Percentiles rank a stretch among this genome's conserved stretches.
phyloP scores from a whole-genome alignment of 2,113 vertebrate genomes.

The Nycticebus coucang region DNA sequence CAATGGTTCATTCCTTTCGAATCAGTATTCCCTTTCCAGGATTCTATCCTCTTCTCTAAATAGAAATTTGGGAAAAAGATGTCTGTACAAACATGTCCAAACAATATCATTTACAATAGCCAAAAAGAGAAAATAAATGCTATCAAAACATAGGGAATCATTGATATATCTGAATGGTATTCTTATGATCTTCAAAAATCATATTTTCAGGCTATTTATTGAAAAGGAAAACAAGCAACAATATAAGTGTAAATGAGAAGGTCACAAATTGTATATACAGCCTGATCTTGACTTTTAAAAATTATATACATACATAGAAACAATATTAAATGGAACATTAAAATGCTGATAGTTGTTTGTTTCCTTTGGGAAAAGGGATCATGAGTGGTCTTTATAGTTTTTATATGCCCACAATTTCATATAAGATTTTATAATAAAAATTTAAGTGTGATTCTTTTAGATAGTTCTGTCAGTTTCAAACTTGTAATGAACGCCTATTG shows the following conservation, averaged over 20 bases:
- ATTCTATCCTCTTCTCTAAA: constrained; percentile 23
- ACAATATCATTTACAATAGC: constrained; percentile 9
- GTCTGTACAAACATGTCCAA: constrained; percentile 30
- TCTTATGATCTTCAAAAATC: constrained; percentile 37
- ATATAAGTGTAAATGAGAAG: not conserved
- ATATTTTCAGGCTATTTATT: constrained; percentile 25
- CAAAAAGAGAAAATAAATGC: constrained; percentile 17
- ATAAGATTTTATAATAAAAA: constrained; percentile 48
- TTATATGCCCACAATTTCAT: constrained; percentile 18
- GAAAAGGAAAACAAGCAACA: constrained; percentile 30
- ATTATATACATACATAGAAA: not conserved
- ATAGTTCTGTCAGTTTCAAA: constrained; percentile 29
- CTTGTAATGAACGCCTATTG: not conserved
- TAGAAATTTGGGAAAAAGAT: constrained; percentile 44
- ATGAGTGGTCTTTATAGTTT: constrained; percentile 2
- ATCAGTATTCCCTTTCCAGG: constrained; percentile 11
- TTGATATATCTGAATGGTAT: not conserved
- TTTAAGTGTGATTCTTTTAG: constrained; percentile 37
- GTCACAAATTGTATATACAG: not conserved
- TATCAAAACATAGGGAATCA: not conserved
- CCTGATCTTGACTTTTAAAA: constrained; percentile 33
- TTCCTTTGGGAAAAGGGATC: constrained; percentile 43
- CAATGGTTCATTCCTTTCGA: constrained; percentile 10
- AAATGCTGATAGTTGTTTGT: constrained; percentile 20
- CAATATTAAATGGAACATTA: not conserved